Conservation (phyloP, 53 echinoderm and acorn worm genomes). For the Crossaster papposus region DNA sequence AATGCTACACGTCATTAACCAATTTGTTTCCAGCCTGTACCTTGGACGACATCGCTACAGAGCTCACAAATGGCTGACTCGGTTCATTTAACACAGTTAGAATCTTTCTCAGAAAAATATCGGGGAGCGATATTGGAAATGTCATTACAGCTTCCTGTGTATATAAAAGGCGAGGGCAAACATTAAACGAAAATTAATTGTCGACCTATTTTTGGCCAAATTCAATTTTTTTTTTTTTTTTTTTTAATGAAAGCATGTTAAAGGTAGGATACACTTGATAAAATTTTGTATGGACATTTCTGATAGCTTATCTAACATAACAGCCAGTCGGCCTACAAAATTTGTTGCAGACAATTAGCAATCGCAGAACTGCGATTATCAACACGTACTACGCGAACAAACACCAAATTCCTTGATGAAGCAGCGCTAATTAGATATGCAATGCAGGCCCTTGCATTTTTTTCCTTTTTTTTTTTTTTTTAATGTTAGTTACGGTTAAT, state of each 20-base stretch:
- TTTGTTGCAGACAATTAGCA: no score
- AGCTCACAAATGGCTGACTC: not conserved
- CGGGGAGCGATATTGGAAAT: not conserved
- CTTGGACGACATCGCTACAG: not conserved
- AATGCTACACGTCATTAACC: constrained; percentile 32
- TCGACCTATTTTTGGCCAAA: not conserved
- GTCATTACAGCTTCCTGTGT: not conserved
- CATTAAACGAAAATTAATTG: not conserved
- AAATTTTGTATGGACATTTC: no score
- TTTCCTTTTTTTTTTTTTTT: no score
- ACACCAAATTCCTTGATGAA: no score
- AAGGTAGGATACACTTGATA: no score
- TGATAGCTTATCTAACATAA: no score
- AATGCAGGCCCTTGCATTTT: no score
- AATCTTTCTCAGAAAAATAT: constrained; percentile 7
- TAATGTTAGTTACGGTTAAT: no score
- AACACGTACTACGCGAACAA: no score
- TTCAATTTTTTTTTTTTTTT: not conserved
- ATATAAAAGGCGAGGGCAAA: not conserved
- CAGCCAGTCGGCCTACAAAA: no score
- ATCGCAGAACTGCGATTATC: no score
- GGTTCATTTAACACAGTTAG: constrained; percentile 29
- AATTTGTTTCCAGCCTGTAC: constrained; percentile 1
- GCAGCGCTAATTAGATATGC: no score
- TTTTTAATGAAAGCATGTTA: not conserved